phyloP scores from a whole-genome alignment of 2,113 vertebrate genomes.

The Festucalex cinctus region DNA sequence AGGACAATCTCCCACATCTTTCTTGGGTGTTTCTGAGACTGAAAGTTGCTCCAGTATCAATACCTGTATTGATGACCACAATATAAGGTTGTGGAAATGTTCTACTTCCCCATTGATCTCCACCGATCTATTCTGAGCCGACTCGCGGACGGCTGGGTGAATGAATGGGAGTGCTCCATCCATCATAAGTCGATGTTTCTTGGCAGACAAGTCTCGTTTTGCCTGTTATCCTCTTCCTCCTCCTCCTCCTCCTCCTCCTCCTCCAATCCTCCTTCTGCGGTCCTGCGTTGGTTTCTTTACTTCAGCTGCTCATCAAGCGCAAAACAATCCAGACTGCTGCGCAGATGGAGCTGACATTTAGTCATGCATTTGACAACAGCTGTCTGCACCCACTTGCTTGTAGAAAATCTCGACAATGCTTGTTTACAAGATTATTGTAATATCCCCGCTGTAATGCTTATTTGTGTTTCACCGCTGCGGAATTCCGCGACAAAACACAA shows the following conservation, averaged over 20 bases:
- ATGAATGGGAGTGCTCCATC: conserved; percentile 46
- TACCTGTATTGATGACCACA: conserved; percentile 54
- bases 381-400: conserved; percentile 7
- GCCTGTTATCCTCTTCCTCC: conserved; percentile 6
- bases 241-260: conserved; percentile 4
- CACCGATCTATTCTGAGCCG: conserved; percentile 59
- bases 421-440: not conserved
- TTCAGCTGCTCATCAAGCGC: conserved; percentile 20
- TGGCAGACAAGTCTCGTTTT: conserved; percentile 24
- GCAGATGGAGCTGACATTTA: conserved; percentile 15
- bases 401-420: conserved; percentile 1
- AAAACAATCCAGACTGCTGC: conserved; percentile 15
- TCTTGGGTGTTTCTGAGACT: conserved; percentile 38
- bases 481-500: not conserved
- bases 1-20: conserved; percentile 41
- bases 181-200: conserved; percentile 43
- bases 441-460: not conserved
- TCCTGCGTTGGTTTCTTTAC: conserved; percentile 14
- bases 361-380: conserved; percentile 16
- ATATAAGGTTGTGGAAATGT: conserved; percentile 56
- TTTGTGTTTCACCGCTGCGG: not conserved
- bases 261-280: conserved; percentile 7
- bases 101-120: conserved; percentile 59
- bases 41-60: conserved; percentile 40
- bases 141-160: conserved; percentile 47